These are phyloP conservation scores for Rhynchotus rufescens DNA, from an alignment of 2,797 vertebrate species.

Conservation along the genomic window DNA sequence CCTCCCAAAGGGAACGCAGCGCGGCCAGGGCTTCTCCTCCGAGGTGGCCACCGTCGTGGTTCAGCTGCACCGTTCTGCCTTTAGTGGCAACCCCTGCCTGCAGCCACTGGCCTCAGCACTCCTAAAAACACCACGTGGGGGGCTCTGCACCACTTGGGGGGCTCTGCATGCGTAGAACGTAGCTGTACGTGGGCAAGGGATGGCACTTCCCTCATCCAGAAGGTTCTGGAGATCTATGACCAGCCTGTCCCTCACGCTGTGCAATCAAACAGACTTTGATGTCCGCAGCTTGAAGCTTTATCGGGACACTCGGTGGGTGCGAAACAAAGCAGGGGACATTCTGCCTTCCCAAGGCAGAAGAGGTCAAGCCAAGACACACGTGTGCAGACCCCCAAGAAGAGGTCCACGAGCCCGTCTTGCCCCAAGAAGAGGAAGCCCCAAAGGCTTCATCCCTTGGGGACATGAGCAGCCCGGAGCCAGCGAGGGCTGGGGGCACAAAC, in stretches of 20 bases:
- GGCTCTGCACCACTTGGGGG: neutral
- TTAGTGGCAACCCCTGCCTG: neutral
- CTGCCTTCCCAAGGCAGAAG: neutral
- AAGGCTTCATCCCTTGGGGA: neutral
- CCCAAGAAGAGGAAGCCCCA: neutral
- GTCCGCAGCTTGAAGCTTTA: neutral
- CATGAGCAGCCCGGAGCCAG: neutral
- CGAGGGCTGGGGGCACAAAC: neutral
- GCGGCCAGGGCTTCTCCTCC: neutral
- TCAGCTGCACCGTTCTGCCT: neutral
- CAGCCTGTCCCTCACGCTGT: fast-evolving
- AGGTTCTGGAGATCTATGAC: neutral
- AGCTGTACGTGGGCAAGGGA: neutral
- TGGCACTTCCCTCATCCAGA: neutral
- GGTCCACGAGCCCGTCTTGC: neutral
- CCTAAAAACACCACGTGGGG: neutral
- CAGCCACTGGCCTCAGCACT: neutral
- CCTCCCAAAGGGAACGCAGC: neutral
- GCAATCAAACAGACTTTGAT: neutral
- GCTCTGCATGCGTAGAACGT: neutral
- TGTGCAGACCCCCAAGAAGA: neutral
- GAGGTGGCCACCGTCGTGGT: neutral
- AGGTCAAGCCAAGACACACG: neutral
- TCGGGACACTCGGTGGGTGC: neutral
- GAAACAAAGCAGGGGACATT: neutral